Conservation (phyloP, 1,140 invertebrate genomes). For the Zaprionus nigranus region DNA sequence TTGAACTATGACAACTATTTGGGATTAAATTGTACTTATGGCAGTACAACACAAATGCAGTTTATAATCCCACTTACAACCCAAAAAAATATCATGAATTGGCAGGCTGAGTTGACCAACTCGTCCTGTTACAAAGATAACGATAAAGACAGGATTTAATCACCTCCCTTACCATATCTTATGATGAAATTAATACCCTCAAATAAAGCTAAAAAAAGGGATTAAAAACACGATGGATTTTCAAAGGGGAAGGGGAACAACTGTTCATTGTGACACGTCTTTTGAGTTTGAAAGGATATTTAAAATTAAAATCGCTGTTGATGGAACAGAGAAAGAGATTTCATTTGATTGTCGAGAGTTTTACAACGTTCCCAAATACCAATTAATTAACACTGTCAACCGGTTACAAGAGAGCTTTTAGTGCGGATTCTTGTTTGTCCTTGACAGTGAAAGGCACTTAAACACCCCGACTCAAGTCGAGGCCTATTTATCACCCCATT, state of each 20-base stretch:
- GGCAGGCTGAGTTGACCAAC: too few relatives aligned
- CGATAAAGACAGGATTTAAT: too few relatives aligned
- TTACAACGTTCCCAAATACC: background rate
- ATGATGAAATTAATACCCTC: background rate
- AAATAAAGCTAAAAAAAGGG: background rate
- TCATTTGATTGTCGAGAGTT: background rate
- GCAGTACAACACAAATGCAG: too few relatives aligned
- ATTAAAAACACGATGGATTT: background rate
- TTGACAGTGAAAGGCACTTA: conserved; percentile 14
- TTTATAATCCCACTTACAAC: too few relatives aligned
- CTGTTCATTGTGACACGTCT: background rate
- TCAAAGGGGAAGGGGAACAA: background rate
- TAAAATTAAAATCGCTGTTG: conserved; percentile 1
- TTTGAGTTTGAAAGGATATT: background rate
- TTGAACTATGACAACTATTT: too few relatives aligned
- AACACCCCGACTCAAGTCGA: background rate
- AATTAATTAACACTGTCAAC: conserved; percentile 24
- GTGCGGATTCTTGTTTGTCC: background rate
- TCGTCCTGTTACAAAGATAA: too few relatives aligned
- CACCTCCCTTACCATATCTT: too few relatives aligned
- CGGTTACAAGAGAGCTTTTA: background rate
- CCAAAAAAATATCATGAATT: too few relatives aligned
- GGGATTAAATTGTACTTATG: too few relatives aligned
- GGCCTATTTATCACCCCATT: conserved; percentile 38
- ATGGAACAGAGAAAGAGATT: background rate